Base-by-base conservation (phyloP, 1,140 invertebrate species). In the Trichonephila clavipes region DNA sequence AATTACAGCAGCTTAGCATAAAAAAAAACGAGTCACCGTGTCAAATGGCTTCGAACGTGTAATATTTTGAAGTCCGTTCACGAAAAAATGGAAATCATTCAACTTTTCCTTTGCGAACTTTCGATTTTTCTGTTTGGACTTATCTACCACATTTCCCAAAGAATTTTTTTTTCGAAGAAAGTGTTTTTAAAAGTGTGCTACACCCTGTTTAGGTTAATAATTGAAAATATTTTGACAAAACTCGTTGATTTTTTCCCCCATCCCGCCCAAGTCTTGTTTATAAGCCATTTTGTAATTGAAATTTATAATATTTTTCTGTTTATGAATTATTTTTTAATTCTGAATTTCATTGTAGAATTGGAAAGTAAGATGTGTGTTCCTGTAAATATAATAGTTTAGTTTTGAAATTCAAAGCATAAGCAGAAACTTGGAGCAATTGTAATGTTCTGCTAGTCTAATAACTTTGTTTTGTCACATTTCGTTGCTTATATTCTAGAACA, bases 1-100 rank as follows among this genome's bases (percentile, higher is more conserved):
- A 77, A 77, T 77, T 77, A 77, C 28, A 77, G 69, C 24, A 34
- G 69, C 24, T 77, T 77, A 77, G 69, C 69, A 77, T 77, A 77
- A 34, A 77, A 77, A n/a, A 77, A 77, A 40, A 34, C 24, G 16
- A 77, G 69, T 77, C 28, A 77, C 69, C 69, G 28, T 77, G 69
- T 77, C 69, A 77, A 16, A 77, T 28, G 24, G 66, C 66, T 28
- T 24, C 24, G 24, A 72, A 72, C 24, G 66, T 72, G 24, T 24
- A 34, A 18, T 40, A 34, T 77, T 77, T 34, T 40, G 69, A 12
- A 24, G 64, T 66, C 64, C 4, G 64, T 21, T 66, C 19, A 66
- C 21, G 64, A 21, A 66, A 66, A 24, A 8, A n/a, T 66, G 7
- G 21, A 66, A 21, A 66, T 66, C 24, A 0, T 8, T 19, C 6